Evolutionary conservation across 2,113 vertebrate genomes (phyloP), one percentile per base, ranked within the genome.

Genomic region (Mola mola): DNA sequence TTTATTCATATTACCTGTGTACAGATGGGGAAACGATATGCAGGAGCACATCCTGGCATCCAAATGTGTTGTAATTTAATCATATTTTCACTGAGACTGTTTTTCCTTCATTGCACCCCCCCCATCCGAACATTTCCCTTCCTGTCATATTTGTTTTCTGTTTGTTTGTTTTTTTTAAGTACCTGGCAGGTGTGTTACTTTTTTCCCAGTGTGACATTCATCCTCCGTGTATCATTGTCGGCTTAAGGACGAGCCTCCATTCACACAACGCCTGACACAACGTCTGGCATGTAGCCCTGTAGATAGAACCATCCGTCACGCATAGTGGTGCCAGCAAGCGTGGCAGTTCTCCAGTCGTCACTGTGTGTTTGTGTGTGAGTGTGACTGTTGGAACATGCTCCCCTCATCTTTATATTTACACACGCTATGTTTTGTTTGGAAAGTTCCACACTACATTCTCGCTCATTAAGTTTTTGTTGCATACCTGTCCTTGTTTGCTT

Each of bases 221-320:
- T 82, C 72, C 66, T 58, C 58, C 72, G 57, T 46, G 68, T 76
- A 82, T 85, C 75, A 46, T 68, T 61, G 73, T 47, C 67, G 73
- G 78, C 82, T 70, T 0, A 36, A 65, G 72, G 72, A 82, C 19
- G 21, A 41, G 49, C 60, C 75, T 55, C 59, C 11, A n/a, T 52
- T 68, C 75, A 84, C 64, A 72, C 66, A 52, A 50, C 74, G 76
- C 66, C 59, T 50, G 61, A 66, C 81, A 76, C 75, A 57, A 22
- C 2, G 70, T 73, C n/a, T n/a, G 70, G 63, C 79, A 57, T 78
- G 74, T 81, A 74, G 55, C 65, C 6, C 47, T 31, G 47, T 46
- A 74, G 82, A 83, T 78, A 36, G 76, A 87, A 73, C 67, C 73
- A 82, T 84, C 82, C 31, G 81, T 87, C 87, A 87, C 74, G 46